phyloP scores from a whole-genome alignment of 2,113 vertebrate genomes.

The Fulmarus glacialis region DNA sequence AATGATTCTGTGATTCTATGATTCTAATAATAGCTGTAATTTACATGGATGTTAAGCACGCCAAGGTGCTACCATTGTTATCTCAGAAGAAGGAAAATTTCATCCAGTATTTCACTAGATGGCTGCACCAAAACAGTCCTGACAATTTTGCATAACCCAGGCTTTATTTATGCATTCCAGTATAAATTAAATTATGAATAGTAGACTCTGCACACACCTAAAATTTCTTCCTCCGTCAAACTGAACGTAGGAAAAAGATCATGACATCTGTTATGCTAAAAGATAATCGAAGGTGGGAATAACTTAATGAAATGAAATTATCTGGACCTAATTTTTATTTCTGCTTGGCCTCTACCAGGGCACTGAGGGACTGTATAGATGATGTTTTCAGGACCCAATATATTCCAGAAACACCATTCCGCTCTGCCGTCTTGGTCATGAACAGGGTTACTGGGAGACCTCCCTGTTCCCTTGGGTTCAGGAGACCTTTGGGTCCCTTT shows the following conservation, averaged over 20 bases:
- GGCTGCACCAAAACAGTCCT: not conserved
- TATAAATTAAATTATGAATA: not conserved
- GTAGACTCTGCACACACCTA: not conserved
- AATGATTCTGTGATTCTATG: too few relatives aligned
- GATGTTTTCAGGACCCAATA: not conserved
- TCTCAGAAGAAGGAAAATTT: not conserved
- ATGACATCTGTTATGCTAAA: not conserved
- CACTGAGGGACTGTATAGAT: not conserved
- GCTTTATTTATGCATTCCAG: not conserved
- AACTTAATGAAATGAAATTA: not conserved
- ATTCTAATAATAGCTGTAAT: not conserved
- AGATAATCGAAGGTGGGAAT: not conserved
- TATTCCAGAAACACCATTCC: not conserved
- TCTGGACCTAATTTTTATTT: not conserved
- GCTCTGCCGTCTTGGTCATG: not conserved
- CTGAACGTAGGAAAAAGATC: not conserved
- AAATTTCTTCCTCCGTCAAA: not conserved
- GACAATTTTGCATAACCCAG: not conserved
- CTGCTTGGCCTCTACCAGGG: not conserved
- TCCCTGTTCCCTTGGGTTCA: not conserved
- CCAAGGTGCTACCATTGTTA: not conserved
- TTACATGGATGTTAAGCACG: not conserved
- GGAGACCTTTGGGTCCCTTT: not conserved
- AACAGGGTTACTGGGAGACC: not conserved
- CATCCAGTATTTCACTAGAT: not conserved